phyloP scores from a whole-genome alignment of 2,888 invertebrate genomes.

The Cactoblastis cactorum region DNA sequence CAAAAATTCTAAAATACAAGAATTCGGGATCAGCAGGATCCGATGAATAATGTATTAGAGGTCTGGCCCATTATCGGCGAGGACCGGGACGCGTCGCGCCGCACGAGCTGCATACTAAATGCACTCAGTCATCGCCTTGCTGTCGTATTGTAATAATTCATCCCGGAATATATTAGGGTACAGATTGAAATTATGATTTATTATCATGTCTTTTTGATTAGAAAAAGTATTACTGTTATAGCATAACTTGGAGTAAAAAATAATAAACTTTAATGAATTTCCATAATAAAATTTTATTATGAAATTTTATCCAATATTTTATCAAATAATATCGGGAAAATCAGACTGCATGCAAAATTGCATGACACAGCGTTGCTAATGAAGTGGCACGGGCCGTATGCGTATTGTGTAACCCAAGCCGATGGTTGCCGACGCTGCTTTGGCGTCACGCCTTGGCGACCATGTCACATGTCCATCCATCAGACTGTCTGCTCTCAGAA shows the following conservation, averaged over 20 bases:
- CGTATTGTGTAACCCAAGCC: conserved; percentile 42
- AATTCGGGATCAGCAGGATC: conserved; percentile 52
- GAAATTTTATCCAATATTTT: too few species aligned
- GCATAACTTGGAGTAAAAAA: too few species aligned
- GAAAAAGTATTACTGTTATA: too few species aligned
- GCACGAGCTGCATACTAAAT: conserved; percentile 76
- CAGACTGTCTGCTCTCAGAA: neutral
- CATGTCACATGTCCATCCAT: neutral
- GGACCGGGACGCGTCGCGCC: conserved; percentile 46
- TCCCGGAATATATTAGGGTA: conserved; percentile 46
- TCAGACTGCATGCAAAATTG: conserved; percentile 31
- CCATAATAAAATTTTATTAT: too few species aligned
- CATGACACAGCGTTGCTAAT: conserved; percentile 55
- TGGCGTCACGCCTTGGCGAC: neutral
- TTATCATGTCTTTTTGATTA: conserved; percentile 32
- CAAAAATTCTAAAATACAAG: conserved; percentile 45
- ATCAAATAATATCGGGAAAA: conserved; percentile 11
- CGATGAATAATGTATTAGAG: conserved; percentile 67
- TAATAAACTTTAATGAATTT: too few species aligned
- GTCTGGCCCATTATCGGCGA: conserved; percentile 60
- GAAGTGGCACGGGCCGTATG: conserved; percentile 57
- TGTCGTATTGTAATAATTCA: conserved; percentile 58
- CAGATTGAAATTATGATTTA: conserved; percentile 45
- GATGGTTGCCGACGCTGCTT: conserved; percentile 23
- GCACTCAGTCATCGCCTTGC: conserved; percentile 44